Evolutionary conservation across 2,888 invertebrate species (phyloP).

Genomic region (Folsomia manolachei): DNA sequence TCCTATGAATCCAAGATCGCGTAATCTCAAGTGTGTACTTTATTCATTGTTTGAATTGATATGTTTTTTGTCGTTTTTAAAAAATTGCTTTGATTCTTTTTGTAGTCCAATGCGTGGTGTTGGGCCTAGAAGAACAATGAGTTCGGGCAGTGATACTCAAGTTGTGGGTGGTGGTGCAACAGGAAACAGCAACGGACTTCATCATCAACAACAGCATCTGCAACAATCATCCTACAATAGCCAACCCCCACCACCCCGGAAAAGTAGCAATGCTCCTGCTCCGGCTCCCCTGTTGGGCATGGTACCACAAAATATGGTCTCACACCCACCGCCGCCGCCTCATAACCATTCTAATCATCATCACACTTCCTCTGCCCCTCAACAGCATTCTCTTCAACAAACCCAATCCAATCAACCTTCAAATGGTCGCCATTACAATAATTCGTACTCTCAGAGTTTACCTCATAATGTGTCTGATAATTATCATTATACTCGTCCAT

Average conservation of each 20-base stretch:
- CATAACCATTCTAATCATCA: constrained; percentile 35
- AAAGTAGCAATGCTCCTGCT: constrained; percentile 40
- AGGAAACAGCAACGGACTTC: constrained; percentile 22
- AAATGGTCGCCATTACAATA: constrained; percentile 28
- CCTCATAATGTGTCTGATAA: constrained; percentile 34
- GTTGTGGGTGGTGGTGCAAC: constrained; percentile 26
- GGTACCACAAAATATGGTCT: constrained; percentile 34
- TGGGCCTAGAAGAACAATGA: constrained; percentile 31
- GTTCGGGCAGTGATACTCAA: constrained; percentile 31
- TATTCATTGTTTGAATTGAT: neutral
- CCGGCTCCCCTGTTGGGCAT: constrained; percentile 40
- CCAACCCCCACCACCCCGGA: constrained; percentile 35
- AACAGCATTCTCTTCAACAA: constrained; percentile 9
- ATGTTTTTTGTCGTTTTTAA: too few species aligned
- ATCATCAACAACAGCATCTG: constrained; percentile 23
- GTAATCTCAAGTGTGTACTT: constrained; percentile 44
- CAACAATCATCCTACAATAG: constrained; percentile 29
- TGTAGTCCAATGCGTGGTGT: constrained; percentile 35
- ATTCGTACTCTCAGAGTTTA: constrained; percentile 38
- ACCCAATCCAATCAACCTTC: constrained; percentile 10
- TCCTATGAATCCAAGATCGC: constrained; percentile 39
- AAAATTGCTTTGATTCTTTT: neutral
- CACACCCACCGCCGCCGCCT: constrained; percentile 33
- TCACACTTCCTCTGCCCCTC: constrained; percentile 34
- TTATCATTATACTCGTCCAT: constrained; percentile 35